Evolutionary conservation across 2,888 invertebrate species (phyloP).

Genomic region (Therioaphis trifolii): DNA sequence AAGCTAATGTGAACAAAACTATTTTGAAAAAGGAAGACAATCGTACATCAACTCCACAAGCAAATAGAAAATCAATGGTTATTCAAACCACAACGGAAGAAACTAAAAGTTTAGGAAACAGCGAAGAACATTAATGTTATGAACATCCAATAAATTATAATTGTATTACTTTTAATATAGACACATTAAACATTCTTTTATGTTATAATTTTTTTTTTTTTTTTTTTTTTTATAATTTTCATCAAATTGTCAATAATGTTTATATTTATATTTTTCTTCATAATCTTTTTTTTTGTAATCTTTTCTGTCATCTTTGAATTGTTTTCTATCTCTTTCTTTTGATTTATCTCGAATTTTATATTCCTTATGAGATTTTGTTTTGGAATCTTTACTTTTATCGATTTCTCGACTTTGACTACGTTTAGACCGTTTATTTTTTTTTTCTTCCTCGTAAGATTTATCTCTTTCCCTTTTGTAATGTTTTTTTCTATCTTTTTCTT

Average conservation of each 20-base stretch:
- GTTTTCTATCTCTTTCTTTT: conserved; percentile 28
- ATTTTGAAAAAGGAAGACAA: conserved; percentile 52
- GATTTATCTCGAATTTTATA: conserved; percentile 17
- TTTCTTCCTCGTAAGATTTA: conserved; percentile 25
- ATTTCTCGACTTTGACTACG: conserved; percentile 21
- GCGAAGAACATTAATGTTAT: conserved; percentile 26
- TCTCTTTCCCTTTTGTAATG: conserved; percentile 25
- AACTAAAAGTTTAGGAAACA: conserved; percentile 29
- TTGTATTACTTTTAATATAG: conserved; percentile 21
- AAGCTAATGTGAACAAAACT: conserved; percentile 56
- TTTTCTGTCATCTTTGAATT: neutral
- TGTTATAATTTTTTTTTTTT: conserved; percentile 12
- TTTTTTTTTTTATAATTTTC: conserved; percentile 12
- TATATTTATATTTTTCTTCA: conserved; percentile 24
- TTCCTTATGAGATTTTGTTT: conserved; percentile 39
- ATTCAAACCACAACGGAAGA: conserved; percentile 54
- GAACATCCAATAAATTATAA: neutral
- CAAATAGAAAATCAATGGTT: conserved; percentile 38
- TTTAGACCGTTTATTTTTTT: conserved; percentile 37
- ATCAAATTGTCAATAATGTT: conserved; percentile 9
- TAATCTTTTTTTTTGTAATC: conserved; percentile 22
- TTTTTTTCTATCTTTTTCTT: conserved; percentile 53
- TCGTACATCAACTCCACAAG: conserved; percentile 28
- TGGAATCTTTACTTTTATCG: conserved; percentile 24
- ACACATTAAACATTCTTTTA: conserved; percentile 20